phyloP scores from a whole-genome alignment of 37 sponge, comb jelly and placozoan species.

The Eunapius fragilis region DNA sequence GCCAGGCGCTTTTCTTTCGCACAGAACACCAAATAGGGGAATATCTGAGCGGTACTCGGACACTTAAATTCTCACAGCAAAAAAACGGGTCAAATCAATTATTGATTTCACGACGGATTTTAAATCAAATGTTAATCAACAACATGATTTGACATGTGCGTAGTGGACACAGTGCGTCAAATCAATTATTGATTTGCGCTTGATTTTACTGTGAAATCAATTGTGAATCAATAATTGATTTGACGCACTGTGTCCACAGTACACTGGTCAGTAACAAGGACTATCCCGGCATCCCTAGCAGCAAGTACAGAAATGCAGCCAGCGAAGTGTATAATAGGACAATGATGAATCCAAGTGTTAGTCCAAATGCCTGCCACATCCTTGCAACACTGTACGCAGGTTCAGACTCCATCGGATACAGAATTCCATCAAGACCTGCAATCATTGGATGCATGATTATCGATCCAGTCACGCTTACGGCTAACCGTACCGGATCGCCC shows the following conservation, averaged over 20 bases:
- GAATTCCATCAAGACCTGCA: conserved; percentile 44
- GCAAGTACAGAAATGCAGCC: neutral
- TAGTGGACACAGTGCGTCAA: too few species aligned
- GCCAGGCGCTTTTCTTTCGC: neutral
- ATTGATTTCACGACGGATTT: too few species aligned
- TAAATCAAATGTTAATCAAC: too few species aligned
- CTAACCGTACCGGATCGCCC: too few species aligned
- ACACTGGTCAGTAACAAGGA: neutral
- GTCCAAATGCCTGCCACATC: neutral
- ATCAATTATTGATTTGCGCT: too few species aligned
- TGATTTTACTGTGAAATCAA: too few species aligned
- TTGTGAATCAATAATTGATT: too few species aligned
- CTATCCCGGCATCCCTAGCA: neutral
- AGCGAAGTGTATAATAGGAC: neutral
- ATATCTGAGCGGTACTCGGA: neutral
- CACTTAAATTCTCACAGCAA: neutral
- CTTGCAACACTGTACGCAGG: conserved; percentile 21
- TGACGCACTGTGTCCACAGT: neutral
- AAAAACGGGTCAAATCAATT: too few species aligned
- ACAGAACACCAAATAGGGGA: neutral
- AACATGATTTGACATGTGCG: too few species aligned
- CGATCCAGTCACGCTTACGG: too few species aligned
- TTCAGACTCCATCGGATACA: conserved; percentile 10
- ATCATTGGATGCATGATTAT: neutral
- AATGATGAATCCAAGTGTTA: conserved; percentile 1